Evolutionary conservation across 2,797 vertebrate species (phyloP).

Genomic region (Odontamblyopus lacepedii): DNA sequence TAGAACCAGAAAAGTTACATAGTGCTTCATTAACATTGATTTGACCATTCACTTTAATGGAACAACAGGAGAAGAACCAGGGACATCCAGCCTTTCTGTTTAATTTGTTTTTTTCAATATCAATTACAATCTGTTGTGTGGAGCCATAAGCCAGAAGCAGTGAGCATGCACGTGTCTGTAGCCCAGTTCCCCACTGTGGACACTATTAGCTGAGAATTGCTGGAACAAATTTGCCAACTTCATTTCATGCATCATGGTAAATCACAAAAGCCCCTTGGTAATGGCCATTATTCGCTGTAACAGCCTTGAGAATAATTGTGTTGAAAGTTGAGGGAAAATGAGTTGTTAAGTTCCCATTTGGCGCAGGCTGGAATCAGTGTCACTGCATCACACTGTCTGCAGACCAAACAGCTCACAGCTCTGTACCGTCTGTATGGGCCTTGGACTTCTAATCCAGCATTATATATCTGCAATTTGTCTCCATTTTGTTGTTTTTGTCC

Average conservation of each 20-base stretch:
- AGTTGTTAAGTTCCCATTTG: slow-evolving; percentile 60
- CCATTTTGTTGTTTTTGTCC: no score
- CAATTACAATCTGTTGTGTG: slow-evolving; percentile 2
- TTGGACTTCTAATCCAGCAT: no score
- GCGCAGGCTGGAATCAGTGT: slow-evolving; percentile 37
- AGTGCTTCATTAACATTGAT: no score
- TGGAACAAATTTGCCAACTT: slow-evolving; percentile 66
- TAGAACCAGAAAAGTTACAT: no score
- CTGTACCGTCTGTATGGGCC: background rate
- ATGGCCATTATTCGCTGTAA: slow-evolving; percentile 60
- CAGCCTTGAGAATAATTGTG: slow-evolving; percentile 57
- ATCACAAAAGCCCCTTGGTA: slow-evolving; percentile 61
- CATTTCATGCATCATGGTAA: slow-evolving; percentile 75
- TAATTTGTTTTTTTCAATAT: background rate
- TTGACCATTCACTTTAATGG: background rate
- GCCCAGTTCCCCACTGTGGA: slow-evolving; percentile 35
- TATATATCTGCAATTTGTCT: no score
- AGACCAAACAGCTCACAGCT: slow-evolving; percentile 31
- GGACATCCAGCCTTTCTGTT: background rate
- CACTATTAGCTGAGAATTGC: slow-evolving; percentile 61
- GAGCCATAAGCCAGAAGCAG: background rate
- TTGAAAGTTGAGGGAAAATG: slow-evolving; percentile 52
- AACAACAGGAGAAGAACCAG: background rate
- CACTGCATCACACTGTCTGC: slow-evolving; percentile 45
- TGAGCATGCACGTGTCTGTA: slow-evolving; percentile 18